Conservation (phyloP, 1,140 invertebrate species). For the Lethocerus indicus region DNA sequence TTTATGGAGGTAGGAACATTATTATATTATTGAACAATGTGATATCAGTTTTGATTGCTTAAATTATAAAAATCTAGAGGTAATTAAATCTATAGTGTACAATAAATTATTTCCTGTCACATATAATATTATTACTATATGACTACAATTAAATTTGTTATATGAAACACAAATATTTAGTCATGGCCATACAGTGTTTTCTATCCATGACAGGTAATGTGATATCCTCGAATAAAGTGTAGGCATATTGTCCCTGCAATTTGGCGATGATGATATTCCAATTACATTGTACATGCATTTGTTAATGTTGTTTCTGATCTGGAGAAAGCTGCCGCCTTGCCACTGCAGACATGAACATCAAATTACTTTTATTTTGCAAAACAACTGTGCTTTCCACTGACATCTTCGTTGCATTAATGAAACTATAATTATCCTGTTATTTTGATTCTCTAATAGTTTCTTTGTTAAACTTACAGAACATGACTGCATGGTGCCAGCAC, state of each 20-base stretch:
- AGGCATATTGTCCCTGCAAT: conserved; percentile 26
- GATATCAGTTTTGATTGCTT: too few relatives aligned
- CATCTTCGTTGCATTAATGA: too few relatives aligned
- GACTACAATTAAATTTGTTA: too few relatives aligned
- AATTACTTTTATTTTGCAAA: not conserved
- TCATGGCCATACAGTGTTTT: conserved; percentile 20
- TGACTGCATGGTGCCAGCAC: not conserved
- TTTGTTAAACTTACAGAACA: not conserved
- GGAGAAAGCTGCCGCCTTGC: conserved; percentile 31
- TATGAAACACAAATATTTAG: too few relatives aligned
- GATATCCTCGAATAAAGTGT: conserved; percentile 36
- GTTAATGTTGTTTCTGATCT: conserved; percentile 17
- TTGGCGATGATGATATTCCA: conserved; percentile 29
- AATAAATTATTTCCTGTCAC: too few relatives aligned
- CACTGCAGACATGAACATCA: conserved; percentile 21
- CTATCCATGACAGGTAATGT: conserved; percentile 35
- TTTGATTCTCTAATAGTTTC: not conserved
- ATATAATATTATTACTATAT: too few relatives aligned
- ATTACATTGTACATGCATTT: conserved; percentile 31
- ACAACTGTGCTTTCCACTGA: too few relatives aligned
- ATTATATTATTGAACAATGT: too few relatives aligned
- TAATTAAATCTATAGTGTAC: too few relatives aligned
- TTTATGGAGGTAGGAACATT: too few relatives aligned
- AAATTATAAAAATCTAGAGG: too few relatives aligned
- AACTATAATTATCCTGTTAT: not conserved